These are phyloP conservation scores for Euclidia mi DNA, from an alignment of 2,888 invertebrate species.

Conservation along the genomic window DNA sequence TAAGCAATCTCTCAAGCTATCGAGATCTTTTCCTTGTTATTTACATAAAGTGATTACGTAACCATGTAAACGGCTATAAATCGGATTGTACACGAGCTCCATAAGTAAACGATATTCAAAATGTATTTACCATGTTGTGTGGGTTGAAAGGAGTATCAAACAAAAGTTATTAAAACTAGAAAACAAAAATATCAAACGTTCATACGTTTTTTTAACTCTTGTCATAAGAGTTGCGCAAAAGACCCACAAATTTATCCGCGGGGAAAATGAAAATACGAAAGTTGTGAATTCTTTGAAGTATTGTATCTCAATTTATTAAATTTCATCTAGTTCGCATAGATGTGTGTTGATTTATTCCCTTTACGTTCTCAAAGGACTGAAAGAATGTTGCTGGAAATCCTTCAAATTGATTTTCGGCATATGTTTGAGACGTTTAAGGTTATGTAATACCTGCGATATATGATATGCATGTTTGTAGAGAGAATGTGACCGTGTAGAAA, in stretches of 20 bases:
- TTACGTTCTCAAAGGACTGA: slow-evolving; percentile 39
- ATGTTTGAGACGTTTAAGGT: slow-evolving; percentile 26
- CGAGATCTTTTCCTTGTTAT: no score
- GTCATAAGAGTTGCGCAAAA: slow-evolving; percentile 27
- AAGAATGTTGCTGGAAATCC: slow-evolving; percentile 39
- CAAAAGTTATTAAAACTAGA: slow-evolving; percentile 42
- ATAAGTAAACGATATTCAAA: not conserved
- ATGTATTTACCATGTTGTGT: not conserved
- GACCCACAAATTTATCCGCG: slow-evolving; percentile 24
- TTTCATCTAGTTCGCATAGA: slow-evolving; percentile 50
- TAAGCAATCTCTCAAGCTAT: no score
- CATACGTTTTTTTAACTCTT: no score
- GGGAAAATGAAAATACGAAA: slow-evolving; percentile 42
- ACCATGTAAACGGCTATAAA: no score
- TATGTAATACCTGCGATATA: slow-evolving; percentile 4
- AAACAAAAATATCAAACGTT: slow-evolving; percentile 22
- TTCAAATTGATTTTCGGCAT: slow-evolving; percentile 42
- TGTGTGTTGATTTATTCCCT: slow-evolving; percentile 56
- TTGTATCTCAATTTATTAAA: slow-evolving; percentile 56
- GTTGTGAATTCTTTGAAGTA: slow-evolving; percentile 39
- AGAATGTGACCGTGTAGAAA: no score
- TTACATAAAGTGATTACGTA: no score
- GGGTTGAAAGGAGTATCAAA: slow-evolving; percentile 1
- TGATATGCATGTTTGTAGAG: no score
- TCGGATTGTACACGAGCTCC: not conserved